Evolutionary conservation across 1,140 invertebrate species (phyloP), one percentile per base, ranked within the genome.

Genomic region (Coelopa frigida): DNA sequence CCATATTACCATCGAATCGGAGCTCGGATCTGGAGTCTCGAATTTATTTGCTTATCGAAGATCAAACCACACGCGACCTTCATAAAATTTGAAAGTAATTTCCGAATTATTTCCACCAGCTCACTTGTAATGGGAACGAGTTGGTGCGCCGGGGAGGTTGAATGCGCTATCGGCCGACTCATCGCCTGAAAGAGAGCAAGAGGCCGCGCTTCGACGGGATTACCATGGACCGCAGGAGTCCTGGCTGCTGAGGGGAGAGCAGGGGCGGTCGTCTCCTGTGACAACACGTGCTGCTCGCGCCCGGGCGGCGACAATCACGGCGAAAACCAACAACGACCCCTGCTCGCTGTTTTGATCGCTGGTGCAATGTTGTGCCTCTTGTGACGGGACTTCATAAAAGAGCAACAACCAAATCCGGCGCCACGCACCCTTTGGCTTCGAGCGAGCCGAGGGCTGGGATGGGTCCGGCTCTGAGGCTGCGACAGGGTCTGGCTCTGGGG

Each of bases 81-180:
- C 60, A 62, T 62, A 62, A 62, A 62, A 61, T 51, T 52, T 40
- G 23, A 31, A 50, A 56, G 59, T 50, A 52, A 61, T 62, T 61
- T 59, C 43, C 46, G 58, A 62, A 62, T 62, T 62, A 62, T 57
- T 59, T 62, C 57, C 57, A 62, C 47, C 56, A 58, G 22, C 36
- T 8, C n/a, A 35, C n/a, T 21, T 20, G 22, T 20, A 20, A 17
- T 11, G 12, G 22, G 14, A 20, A 37, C 17, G 24, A 38, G 20
- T 21, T 20, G 14, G 7, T 15, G 4, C 4, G 21, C 10, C 33
- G 29, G 29, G 14, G 14, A 3, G 11, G 14, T 31, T 31, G 11
- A 14, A 14, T 2, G 14, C 29, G 14, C 11, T 31, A 31, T 12
- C 29, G 14, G 14, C 29, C 11, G 20, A 8, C 10, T 12, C 11